A percentile compares a stretch with the other conserved stretches of the same genome.
Conservation (phyloP, 2,888 invertebrate species). For the Notocelia uddmanniana region DNA sequence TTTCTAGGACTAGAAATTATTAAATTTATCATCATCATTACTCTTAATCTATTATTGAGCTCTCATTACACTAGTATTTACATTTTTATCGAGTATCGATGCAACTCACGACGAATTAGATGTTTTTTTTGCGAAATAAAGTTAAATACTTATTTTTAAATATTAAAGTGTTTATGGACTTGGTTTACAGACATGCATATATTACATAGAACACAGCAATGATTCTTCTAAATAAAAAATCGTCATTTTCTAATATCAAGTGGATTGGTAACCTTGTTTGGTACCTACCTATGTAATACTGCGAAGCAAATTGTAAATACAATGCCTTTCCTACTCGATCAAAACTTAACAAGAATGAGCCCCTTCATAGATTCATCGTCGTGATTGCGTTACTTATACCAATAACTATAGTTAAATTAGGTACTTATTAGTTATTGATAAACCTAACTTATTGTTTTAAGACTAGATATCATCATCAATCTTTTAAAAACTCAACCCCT, state of each 20-base stretch:
- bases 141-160: not conserved
- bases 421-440: not conserved
- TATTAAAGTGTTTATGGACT: not conserved
- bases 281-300: not conserved
- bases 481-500: not conserved
- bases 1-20: conserved; percentile 1
- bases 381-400: not conserved
- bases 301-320: not conserved
- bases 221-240: not conserved
- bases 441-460: not conserved
- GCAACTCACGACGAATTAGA: conserved; percentile 1
- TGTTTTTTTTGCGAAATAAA: no score
- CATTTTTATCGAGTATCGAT: conserved; percentile 7
- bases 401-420: not conserved
- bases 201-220: not conserved
- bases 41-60: conserved; percentile 51
- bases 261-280: not conserved
- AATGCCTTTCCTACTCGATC: not conserved
- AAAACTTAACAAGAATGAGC: no score
- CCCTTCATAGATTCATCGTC: not conserved
- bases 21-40: conserved; percentile 17
- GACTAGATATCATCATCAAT: not conserved
- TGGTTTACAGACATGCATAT: not conserved
- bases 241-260: not conserved
- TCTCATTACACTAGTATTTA: conserved; percentile 15